These are phyloP conservation scores for Aspidiotus rigidus DNA, from an alignment of 2,888 invertebrate species.

Conservation along the genomic window DNA sequence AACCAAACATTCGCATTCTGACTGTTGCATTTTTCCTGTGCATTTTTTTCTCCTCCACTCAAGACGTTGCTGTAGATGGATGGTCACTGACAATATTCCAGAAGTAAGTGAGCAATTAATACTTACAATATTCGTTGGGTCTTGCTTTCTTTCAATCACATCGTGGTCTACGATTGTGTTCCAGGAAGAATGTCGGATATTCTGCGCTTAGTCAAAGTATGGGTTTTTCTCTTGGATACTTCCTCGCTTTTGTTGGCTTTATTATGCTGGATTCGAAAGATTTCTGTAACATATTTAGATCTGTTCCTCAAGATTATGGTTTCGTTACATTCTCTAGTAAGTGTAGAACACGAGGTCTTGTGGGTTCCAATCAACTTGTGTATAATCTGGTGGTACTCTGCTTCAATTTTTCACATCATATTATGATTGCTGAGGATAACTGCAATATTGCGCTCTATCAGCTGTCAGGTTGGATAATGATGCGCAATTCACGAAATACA, in stretches of 20 bases:
- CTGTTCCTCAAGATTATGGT: neutral
- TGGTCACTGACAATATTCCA: conserved; percentile 30
- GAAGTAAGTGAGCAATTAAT: conserved; percentile 32
- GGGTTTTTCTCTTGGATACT: conserved; percentile 95
- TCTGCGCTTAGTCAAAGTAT: conserved; percentile 98
- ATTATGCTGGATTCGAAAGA: conserved; percentile 83
- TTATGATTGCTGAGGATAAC: neutral
- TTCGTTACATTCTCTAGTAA: neutral
- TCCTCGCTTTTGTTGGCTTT: conserved; percentile 91
- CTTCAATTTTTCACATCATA: neutral
- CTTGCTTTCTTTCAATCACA: neutral
- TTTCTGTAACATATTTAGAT: neutral
- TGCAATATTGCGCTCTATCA: too few species aligned
- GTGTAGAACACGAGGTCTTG: neutral
- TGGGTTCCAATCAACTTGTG: neutral
- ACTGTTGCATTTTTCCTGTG: conserved; percentile 5
- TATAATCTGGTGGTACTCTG: neutral
- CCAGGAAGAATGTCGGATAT: conserved; percentile 84
- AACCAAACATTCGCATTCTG: conserved; percentile 3
- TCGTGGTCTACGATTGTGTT: conserved; percentile 38
- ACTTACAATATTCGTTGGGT: neutral
- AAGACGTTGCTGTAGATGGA: conserved; percentile 31
- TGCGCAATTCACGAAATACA: too few species aligned
- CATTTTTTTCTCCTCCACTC: conserved; percentile 17
- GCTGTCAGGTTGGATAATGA: too few species aligned